Base-by-base conservation (phyloP, 2,797 vertebrate genomes). In the Agapornis canus region DNA sequence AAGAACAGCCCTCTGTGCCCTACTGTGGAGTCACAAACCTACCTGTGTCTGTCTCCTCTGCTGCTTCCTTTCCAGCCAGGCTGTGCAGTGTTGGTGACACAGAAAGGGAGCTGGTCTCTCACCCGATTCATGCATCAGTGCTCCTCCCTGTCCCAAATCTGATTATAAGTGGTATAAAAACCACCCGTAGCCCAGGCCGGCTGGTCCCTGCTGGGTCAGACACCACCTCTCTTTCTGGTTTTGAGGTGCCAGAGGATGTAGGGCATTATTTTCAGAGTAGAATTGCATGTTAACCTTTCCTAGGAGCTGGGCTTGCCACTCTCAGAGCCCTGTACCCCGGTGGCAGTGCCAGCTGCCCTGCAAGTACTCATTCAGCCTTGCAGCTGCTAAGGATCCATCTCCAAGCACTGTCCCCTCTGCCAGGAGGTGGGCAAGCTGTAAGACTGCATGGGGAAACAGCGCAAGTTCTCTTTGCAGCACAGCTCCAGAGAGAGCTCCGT, bases 281-380 rank as follows among this genome's bases (percentile, higher is more conserved):
- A 86, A 83, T 88, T 82, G 77, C 73, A 78, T 73, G 86, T 92
- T 20, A 83, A 63, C 80, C 63, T 86, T 49, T 76, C 47, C 49
- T 72, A 57, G 49, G 56, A 61, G 45, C 71, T 51, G 69, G 52
- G 7, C 51, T 71, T 86, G 66, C 59, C 0, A 2, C 59, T 84
- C 45, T 9, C 12, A n/a, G 39, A 68, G n/a, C n/a, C 31, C 32
- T 54, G 32, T 42, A 22, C 25, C 18, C 2, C 0, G 13, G 19
- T 22, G 84, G 69, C 81, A 40, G 35, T 83, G 61, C 69, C 65
- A 83, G 61, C 57, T 60, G 39, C 39, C 39, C 48, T 61, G 27
- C 63, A 75, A 25, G 77, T 35, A 20, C 42, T 66, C 37, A 8
- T 83, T 66, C 76, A 73, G 47, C 32, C 69, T 75, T 59, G 25